Evolutionary conservation across 2,888 invertebrate genomes (phyloP).

Genomic region (Himalopsyche anomala): DNA sequence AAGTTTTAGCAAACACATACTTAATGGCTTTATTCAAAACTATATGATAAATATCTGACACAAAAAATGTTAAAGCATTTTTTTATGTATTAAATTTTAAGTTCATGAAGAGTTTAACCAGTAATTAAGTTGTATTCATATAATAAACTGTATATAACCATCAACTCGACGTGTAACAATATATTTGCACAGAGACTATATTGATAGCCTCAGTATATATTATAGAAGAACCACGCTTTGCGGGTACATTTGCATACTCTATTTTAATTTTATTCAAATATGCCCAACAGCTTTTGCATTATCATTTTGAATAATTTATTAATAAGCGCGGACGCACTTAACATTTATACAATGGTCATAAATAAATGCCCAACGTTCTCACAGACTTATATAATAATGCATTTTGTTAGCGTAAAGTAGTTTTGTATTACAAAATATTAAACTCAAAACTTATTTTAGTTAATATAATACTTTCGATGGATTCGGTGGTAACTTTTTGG

Average conservation of each 20-base stretch:
- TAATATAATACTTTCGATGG: no score
- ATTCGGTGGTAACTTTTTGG: no score
- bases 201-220: neutral
- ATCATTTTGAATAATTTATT: slow-evolving; percentile 62
- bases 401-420: neutral
- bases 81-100: no score
- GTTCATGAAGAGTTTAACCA: no score
- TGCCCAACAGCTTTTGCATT: slow-evolving; percentile 60
- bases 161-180: neutral
- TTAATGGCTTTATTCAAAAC: no score
- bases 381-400: neutral
- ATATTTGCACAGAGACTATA: neutral
- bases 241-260: slow-evolving; percentile 49
- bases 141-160: no score
- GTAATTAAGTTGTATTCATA: no score
- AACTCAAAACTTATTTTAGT: no score
- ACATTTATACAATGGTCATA: slow-evolving; percentile 47
- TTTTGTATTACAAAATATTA: no score
- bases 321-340: slow-evolving; percentile 51
- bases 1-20: no score
- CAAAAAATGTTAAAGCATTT: no score
- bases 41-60: no score
- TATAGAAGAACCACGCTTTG: slow-evolving; percentile 31
- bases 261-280: slow-evolving; percentile 62
- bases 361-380: slow-evolving; percentile 38